Conservation (phyloP, 2,797 vertebrate genomes). For the Geotria australis region DNA sequence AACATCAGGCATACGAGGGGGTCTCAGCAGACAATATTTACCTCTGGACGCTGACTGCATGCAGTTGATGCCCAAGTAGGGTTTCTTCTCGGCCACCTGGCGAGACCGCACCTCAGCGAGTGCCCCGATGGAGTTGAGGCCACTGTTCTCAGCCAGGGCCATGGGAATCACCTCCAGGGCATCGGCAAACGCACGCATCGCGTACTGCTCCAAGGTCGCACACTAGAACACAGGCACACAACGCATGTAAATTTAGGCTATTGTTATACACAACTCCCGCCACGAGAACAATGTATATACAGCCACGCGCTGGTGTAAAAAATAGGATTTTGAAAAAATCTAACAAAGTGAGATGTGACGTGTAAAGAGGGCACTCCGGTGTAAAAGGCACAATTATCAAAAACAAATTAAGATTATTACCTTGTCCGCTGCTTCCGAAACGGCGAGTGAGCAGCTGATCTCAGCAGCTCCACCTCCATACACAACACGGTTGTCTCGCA, state of each 20-base stretch:
- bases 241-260: too few species aligned
- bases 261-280: too few species aligned
- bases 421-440: conserved; percentile 68
- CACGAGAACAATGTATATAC: too few species aligned
- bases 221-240: conserved; percentile 16
- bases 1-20: not conserved
- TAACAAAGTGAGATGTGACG: too few species aligned
- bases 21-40: conserved; percentile 11
- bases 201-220: conserved; percentile 81
- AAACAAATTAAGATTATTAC: conserved; percentile 9
- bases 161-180: conserved; percentile 80
- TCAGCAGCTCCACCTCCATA: conserved; percentile 83
- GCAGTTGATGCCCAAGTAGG: conserved; percentile 72
- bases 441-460: conserved; percentile 62
- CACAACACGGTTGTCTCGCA: conserved; percentile 63
- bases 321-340: too few species aligned
- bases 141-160: conserved; percentile 76
- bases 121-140: conserved; percentile 73
- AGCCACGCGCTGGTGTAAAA: too few species aligned
- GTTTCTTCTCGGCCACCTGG: conserved; percentile 58
- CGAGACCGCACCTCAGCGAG: conserved; percentile 68
- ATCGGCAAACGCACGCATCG: conserved; percentile 84
- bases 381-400: too few species aligned
- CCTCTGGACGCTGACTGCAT: conserved; percentile 60
- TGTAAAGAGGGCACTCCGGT: too few species aligned